A percentile compares a stretch with the other conserved stretches of the same genome.
Evolutionary conservation across 1,140 invertebrate species (phyloP).

Genomic region (Bilobella aurantiaca): DNA sequence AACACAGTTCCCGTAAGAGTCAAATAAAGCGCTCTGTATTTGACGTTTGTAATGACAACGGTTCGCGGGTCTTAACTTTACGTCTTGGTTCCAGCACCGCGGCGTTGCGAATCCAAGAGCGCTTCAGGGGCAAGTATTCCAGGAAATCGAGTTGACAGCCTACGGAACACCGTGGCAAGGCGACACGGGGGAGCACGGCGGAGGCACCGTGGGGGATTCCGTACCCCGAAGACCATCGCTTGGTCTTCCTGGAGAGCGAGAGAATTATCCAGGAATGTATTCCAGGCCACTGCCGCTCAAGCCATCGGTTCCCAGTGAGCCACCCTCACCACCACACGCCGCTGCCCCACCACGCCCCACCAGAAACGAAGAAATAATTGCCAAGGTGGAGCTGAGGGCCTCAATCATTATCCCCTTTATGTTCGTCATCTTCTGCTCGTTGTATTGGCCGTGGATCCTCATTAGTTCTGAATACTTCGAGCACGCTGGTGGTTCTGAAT

Average conservation of each 20-base stretch:
- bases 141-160: no score
- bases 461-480: background rate
- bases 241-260: background rate
- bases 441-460: constrained; percentile 33
- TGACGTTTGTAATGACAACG: no score
- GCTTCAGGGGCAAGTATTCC: no score
- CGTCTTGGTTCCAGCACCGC: no score
- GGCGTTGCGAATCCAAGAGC: no score
- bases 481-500: background rate
- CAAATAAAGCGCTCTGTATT: no score
- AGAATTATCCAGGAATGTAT: background rate
- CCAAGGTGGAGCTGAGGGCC: background rate
- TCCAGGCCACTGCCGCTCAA: background rate
- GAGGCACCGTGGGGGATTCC: no score
- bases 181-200: no score
- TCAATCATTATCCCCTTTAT: background rate
- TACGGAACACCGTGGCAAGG: no score
- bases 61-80: no score
- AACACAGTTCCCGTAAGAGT: background rate
- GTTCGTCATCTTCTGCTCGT: constrained; percentile 31
- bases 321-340: background rate
- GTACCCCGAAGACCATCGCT: background rate
- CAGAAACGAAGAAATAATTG: background rate
- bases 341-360: background rate
- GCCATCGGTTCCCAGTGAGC: background rate